Evolutionary conservation across 2,888 invertebrate genomes (phyloP), one percentile per base, ranked within the genome.

Genomic region (Anticlea derivata): DNA sequence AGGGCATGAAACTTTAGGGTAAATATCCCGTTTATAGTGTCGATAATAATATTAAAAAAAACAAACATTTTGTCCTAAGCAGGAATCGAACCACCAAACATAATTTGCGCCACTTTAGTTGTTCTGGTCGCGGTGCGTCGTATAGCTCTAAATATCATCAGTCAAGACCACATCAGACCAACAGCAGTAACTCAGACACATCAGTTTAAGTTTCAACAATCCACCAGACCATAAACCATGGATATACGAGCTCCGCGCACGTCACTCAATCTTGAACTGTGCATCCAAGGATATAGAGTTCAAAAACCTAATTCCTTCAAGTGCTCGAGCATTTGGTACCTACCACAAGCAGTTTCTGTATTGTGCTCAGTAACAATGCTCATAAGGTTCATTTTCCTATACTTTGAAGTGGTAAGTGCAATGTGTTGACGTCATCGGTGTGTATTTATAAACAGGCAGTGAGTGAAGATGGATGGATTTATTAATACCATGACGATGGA

Each of bases 381-480:
- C n/a, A n/a, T n/a, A n/a, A n/a, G n/a, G n/a, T n/a, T n/a, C n/a
- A n/a, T n/a, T n/a, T n/a, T n/a, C n/a, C n/a, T n/a, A n/a, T n/a
- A n/a, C n/a, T n/a, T n/a, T n/a, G n/a, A n/a, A 1, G 23, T 34
- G 26, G 11, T 33, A 26, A 2, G 27, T 35, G 20, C 7, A 8
- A 34, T 20, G 29, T 12, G 37, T 8, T 48, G 48, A 49, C 48
- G 53, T 48, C 44, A 44, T 35, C 23, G 13, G 37, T 7, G n/a
- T n/a, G n/a, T n/a, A 20, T 35, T 38, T 37, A 43, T 37, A 39
- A 39, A 47, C 26, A 8, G 29, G 37, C 26, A 31, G 31, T 27
- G 26, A 44, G 29, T 35, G 48, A 47, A 52, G 47, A 53, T 39
- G 30, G 44, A 53, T 48, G 43, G 24, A 17, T 34, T 33, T 29